phyloP scores from a whole-genome alignment of 2,113 vertebrate species.

The Zosterops pallidus region DNA sequence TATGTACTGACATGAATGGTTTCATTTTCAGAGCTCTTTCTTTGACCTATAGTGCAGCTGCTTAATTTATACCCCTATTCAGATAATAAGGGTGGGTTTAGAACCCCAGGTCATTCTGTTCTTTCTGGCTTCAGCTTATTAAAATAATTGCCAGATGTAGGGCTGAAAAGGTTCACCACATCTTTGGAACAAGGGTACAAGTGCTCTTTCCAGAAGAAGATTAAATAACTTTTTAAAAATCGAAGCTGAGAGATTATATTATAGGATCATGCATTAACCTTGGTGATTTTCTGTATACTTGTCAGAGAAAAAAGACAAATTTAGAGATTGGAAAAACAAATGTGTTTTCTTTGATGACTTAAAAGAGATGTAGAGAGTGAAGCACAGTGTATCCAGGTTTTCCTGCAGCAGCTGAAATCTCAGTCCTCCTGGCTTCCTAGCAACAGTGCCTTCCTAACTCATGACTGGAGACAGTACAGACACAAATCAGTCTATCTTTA shows the following conservation, averaged over 20 bases:
- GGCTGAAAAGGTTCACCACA: background rate
- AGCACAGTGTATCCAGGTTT: background rate
- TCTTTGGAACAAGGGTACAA: background rate
- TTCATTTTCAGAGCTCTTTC: background rate
- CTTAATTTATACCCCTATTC: background rate
- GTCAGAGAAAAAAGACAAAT: background rate
- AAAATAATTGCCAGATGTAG: background rate
- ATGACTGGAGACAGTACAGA: background rate
- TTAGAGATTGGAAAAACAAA: background rate
- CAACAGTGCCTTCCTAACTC: conserved; percentile 25
- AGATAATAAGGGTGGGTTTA: background rate
- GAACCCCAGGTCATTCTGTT: background rate
- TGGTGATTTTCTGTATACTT: background rate
- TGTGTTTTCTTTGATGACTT: background rate
- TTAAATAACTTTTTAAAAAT: background rate
- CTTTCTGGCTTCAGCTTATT: background rate
- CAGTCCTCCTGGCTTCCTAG: conserved; percentile 38
- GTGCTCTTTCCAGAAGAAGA: background rate
- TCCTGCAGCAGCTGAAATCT: background rate
- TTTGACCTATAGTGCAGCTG: background rate
- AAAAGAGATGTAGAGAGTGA: background rate
- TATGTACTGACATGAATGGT: background rate
- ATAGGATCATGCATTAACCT: background rate
- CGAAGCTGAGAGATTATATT: background rate
- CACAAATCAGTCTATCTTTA: background rate